Percentiles rank a stretch among this genome's conserved stretches.
phyloP scores from a whole-genome alignment of 2,797 vertebrate species.

The Masticophis lateralis region DNA sequence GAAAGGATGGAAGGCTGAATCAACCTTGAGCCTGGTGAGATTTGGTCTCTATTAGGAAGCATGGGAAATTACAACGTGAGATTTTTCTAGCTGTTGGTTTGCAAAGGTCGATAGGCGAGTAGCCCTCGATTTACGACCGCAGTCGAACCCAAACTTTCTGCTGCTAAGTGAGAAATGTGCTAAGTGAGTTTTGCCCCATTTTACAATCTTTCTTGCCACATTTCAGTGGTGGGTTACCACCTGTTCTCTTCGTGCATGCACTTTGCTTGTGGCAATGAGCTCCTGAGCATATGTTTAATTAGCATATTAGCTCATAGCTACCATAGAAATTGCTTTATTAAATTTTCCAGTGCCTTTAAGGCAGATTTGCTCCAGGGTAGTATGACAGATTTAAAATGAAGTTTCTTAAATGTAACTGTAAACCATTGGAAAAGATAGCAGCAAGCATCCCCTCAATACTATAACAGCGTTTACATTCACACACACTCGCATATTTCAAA shows the following conservation, averaged over 20 bases:
- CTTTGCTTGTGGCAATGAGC: neutral
- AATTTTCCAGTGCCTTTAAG: neutral
- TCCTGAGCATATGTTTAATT: neutral
- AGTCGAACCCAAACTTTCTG: no score
- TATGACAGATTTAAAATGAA: neutral
- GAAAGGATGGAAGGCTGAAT: no score
- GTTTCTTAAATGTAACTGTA: neutral
- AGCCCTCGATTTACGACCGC: no score
- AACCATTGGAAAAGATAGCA: neutral
- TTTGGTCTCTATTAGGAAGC: neutral
- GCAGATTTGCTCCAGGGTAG: neutral
- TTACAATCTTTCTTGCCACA: no score
- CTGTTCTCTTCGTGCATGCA: no score
- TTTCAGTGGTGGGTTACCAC: no score
- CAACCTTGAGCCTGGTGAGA: no score
- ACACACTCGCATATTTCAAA: neutral
- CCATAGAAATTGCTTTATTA: neutral
- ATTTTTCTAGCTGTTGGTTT: neutral
- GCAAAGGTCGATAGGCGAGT: no score
- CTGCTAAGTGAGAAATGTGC: no score
- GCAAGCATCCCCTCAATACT: neutral
- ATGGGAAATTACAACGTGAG: neutral
- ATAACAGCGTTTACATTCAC: neutral
- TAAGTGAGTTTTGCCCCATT: no score
- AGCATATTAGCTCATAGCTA: neutral